A percentile compares a stretch with the other conserved stretches of the same genome.
Evolutionary conservation across 2,888 invertebrate species (phyloP).

Genomic region (Blera fallax): DNA sequence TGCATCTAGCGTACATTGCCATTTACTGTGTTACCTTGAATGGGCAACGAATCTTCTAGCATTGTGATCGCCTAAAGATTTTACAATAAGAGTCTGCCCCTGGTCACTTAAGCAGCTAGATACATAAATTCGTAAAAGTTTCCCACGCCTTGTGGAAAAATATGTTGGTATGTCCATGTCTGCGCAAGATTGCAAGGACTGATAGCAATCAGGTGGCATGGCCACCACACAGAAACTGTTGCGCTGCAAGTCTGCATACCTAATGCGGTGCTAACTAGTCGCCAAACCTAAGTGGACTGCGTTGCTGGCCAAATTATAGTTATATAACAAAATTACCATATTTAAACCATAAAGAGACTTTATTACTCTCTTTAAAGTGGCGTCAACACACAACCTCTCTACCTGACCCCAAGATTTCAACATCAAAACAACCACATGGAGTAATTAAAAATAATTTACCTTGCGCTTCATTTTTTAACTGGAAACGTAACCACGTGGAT

Average conservation of each 20-base stretch:
- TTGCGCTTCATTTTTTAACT: neutral
- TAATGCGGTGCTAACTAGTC: neutral
- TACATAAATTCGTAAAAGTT: neutral
- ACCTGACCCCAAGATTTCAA: neutral
- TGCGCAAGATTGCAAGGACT: neutral
- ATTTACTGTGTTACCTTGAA: no score
- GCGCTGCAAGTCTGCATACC: neutral
- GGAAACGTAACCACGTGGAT: constrained; percentile 6
- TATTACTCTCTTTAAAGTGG: neutral
- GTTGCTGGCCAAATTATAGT: neutral
- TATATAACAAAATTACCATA: neutral
- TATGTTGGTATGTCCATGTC: neutral
- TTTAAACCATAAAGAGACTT: neutral
- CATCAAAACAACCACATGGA: neutral
- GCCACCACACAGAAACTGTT: neutral
- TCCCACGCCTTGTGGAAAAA: neutral
- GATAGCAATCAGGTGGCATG: neutral
- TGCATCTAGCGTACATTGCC: no score
- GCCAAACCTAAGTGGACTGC: neutral
- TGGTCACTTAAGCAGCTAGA: neutral
- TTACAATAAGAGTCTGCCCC: no score
- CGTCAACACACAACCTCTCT: constrained; percentile 6
- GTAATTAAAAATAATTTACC: constrained; percentile 16
- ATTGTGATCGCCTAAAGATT: no score
- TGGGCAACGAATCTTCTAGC: no score